phyloP scores from a whole-genome alignment of 1,140 invertebrate species.

The Lamellibrachia luymesi region DNA sequence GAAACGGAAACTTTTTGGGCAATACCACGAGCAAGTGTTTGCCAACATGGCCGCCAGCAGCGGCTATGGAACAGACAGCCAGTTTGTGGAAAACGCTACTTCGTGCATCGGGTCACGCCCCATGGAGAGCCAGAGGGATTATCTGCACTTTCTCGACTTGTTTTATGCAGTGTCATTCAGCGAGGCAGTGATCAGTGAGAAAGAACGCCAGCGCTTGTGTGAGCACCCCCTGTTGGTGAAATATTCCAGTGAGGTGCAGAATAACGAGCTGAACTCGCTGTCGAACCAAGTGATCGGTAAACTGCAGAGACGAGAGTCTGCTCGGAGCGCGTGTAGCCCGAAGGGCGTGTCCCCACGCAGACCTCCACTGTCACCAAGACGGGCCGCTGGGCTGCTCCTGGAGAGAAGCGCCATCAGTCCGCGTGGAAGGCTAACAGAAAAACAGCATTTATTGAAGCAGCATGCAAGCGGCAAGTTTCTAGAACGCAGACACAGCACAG shows the following conservation, averaged over 20 bases:
- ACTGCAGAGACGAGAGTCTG: conserved; percentile 10
- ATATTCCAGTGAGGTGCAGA: conserved; percentile 40
- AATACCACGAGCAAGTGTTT: conserved; percentile 50
- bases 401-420: not conserved
- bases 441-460: conserved; percentile 14
- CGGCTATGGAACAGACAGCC: not conserved
- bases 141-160: conserved; percentile 51
- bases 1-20: conserved; percentile 43
- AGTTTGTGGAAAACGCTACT: conserved; percentile 23
- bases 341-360: not conserved
- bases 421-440: not conserved
- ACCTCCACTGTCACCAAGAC: not conserved
- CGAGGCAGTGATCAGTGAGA: conserved; percentile 39
- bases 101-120: conserved; percentile 47
- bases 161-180: conserved; percentile 48
- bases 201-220: conserved; percentile 25
- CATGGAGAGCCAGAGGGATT: conserved; percentile 49
- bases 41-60: conserved; percentile 20
- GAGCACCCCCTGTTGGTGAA: conserved; percentile 33
- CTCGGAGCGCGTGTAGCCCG: not conserved
- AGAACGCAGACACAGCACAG: not conserved
- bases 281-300: not conserved
- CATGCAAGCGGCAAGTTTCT: not conserved
- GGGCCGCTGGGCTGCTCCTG: not conserved
- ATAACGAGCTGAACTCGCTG: conserved; percentile 38